Evolutionary conservation across 1,140 invertebrate genomes (phyloP).

Genomic region (Ceratosolen solmsi): DNA sequence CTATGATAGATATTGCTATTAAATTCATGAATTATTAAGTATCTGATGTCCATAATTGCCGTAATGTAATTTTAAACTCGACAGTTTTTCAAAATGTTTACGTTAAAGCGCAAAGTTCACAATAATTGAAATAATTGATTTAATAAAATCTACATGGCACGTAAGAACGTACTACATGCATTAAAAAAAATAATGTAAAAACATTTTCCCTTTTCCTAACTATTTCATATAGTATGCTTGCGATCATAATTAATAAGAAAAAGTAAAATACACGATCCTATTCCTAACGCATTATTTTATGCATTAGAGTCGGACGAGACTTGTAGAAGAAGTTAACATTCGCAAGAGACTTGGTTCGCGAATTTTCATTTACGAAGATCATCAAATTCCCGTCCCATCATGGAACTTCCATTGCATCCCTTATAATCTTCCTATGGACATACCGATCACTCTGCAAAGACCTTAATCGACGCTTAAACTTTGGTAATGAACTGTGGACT

Average conservation of each 20-base stretch:
- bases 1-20: too few species aligned
- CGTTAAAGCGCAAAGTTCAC: too few species aligned
- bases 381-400: background rate
- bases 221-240: background rate
- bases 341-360: conserved; percentile 30
- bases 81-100: conserved; percentile 42
- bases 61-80: background rate
- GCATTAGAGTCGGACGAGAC: conserved; percentile 29
- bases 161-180: too few species aligned
- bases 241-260: background rate
- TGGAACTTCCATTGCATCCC: conserved; percentile 20
- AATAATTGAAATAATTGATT: too few species aligned
- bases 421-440: conserved; percentile 18
- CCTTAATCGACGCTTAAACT: conserved; percentile 6
- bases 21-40: conserved; percentile 4
- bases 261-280: background rate
- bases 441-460: conserved; percentile 26
- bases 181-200: too few species aligned
- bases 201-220: too few species aligned
- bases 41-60: background rate
- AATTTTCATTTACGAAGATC: conserved; percentile 20
- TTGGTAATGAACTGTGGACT: conserved; percentile 1
- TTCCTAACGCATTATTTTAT: conserved; percentile 30
- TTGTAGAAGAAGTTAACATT: conserved; percentile 23
- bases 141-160: too few species aligned